Evolutionary conservation across 2,888 invertebrate species (phyloP), one percentile per base, ranked within the genome.

Genomic region (Agonopterix heracliana): DNA sequence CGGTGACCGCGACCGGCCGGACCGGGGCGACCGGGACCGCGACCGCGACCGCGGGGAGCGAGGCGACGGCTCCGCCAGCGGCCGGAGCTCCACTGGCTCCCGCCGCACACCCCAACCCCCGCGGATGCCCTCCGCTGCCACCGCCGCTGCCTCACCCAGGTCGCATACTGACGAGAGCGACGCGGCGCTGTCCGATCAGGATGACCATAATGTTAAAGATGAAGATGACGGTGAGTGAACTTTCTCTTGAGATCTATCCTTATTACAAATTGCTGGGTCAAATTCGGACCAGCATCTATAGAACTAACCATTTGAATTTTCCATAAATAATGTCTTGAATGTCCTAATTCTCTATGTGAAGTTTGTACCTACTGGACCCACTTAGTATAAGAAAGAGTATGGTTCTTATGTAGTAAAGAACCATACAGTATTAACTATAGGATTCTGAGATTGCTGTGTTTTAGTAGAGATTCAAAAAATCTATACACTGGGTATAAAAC

Each of bases 111-210:
- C 78, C 72, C 91, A 71, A 83, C 92, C 90, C 44, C 90, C 87
- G 11, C 71, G 86, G 40, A 59, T 87, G 56, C 78, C 90, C 63
- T 79, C 91, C 64, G 69, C 91, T 75, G 68, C 91, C 80, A 66
- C 90, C 81, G 80, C 94, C 86, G 76, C 93, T 83, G 71, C 90
- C 76, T 81, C 92, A 78, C 72, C 92, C 74, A 62, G 94, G 61
- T 95, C 95, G 60, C 95, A 95, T 66, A 93, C 94, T 42, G 96
- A 96, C 67, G 89, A 92, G 51, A 92, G 91, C 72, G 96, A 96
- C 71, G 96, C 96, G 62, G 95, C 95, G 74, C 92, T 95, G 63
- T 95, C 95, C 62, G 96, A 96, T 72, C 94, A 95, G 56, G 95
- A 96, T 61, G 95, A 95, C 57, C 93, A 93, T 59, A 94, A 95